A percentile compares a stretch with the other conserved stretches of the same genome.
Conservation (phyloP, 2,888 invertebrate species). For the Agriopis marginaria region DNA sequence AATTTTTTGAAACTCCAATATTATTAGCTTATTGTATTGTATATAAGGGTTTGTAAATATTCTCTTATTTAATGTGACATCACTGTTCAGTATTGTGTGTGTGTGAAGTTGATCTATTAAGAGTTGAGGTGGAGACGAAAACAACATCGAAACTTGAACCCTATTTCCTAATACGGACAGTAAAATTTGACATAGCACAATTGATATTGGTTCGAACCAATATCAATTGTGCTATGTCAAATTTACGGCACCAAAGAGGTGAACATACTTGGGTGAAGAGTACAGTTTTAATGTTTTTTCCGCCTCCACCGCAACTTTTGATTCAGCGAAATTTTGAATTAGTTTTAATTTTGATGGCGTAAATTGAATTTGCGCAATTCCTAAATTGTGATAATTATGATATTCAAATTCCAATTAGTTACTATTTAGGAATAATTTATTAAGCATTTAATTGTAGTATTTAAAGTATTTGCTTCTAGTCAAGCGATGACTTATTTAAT, state of each 20-base stretch:
- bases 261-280: no score
- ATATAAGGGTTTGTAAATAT: slow-evolving; percentile 33
- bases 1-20: slow-evolving; percentile 32
- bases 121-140: neutral
- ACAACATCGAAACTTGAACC: neutral
- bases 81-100: slow-evolving; percentile 64
- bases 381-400: slow-evolving; percentile 81
- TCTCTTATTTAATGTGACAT: slow-evolving; percentile 54
- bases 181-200: neutral
- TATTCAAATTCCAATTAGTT: slow-evolving; percentile 71
- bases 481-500: slow-evolving; percentile 42
- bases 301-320: neutral
- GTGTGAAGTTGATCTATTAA: neutral
- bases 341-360: slow-evolving; percentile 57
- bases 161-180: neutral
- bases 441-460: slow-evolving; percentile 41
- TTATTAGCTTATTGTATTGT: slow-evolving; percentile 31
- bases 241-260: neutral
- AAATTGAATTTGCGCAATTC: slow-evolving; percentile 71
- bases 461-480: slow-evolving; percentile 48
- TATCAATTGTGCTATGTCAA: no score
- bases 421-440: slow-evolving; percentile 51
- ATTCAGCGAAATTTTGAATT: neutral
- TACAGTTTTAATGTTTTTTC: neutral
- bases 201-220: neutral